A percentile compares a stretch with the other conserved stretches of the same genome.
phyloP scores from a whole-genome alignment of 2,797 vertebrate genomes.

The Bovichtus diacanthus region DNA sequence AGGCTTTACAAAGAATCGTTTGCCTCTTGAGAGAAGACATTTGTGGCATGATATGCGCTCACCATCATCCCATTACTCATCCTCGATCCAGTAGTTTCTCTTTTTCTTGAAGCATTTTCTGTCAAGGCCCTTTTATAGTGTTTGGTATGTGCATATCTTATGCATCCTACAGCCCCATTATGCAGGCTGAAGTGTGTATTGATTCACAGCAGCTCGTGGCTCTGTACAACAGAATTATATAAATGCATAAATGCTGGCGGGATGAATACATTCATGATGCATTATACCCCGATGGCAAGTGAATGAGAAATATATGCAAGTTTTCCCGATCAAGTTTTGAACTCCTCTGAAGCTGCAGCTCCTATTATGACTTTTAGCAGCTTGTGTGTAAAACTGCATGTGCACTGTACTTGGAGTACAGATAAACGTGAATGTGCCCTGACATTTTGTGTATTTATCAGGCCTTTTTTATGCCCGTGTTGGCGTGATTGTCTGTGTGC shows the following conservation, averaged over 20 bases:
- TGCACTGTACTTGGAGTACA: background rate
- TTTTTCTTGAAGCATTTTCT: conserved; percentile 65
- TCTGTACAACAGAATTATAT: conserved; percentile 70
- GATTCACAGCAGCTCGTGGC: conserved; percentile 62
- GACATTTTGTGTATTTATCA: background rate
- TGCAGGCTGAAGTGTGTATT: conserved; percentile 60
- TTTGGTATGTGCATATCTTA: conserved; percentile 74
- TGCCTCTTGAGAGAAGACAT: conserved; percentile 42
- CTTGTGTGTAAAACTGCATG: background rate
- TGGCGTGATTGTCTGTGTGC: conserved; percentile 14
- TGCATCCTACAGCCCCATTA: conserved; percentile 56
- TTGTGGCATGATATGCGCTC: conserved; percentile 40
- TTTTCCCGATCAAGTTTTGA: conserved; percentile 55
- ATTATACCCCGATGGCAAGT: conserved; percentile 38
- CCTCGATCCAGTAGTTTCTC: conserved; percentile 41
- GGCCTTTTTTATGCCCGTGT: background rate
- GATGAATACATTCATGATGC: conserved; percentile 73
- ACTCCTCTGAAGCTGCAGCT: conserved; percentile 25
- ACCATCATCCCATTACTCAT: conserved; percentile 60
- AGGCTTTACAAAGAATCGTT: conserved; percentile 41
- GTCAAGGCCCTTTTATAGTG: conserved; percentile 54
- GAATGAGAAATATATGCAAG: conserved; percentile 42
- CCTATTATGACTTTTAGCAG: conserved; percentile 23
- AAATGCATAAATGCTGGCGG: conserved; percentile 62
- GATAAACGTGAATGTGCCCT: background rate